These are phyloP conservation scores for Hirtodrosophila trivittata DNA, from an alignment of 2,888 invertebrate genomes.

Conservation along the genomic window DNA sequence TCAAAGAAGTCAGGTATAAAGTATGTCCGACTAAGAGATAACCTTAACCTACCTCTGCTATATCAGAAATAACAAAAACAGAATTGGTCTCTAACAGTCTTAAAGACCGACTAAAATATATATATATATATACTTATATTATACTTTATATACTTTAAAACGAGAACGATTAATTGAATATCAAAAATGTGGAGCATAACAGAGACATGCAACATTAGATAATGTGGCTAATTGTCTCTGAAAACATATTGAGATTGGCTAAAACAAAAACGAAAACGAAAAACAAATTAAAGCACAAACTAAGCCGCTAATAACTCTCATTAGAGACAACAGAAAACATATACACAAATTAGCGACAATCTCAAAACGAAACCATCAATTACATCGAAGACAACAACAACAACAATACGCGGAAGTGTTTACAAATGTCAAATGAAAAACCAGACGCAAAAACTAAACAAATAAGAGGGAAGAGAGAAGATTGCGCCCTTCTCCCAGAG, in stretches of 20 bases:
- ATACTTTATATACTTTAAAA: too few species aligned
- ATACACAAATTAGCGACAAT: slow-evolving; percentile 50
- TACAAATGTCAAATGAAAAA: slow-evolving; percentile 66
- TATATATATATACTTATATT: too few species aligned
- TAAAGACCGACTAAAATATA: too few species aligned
- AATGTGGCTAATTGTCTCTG: too few species aligned
- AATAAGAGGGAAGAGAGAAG: slow-evolving; percentile 8
- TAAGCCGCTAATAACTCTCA: slow-evolving; percentile 65
- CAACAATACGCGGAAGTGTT: slow-evolving; percentile 68
- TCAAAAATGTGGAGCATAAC: too few species aligned
- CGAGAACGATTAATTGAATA: too few species aligned
- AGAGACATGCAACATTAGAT: too few species aligned
- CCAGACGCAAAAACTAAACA: slow-evolving; percentile 17
- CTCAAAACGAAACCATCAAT: slow-evolving; percentile 66
- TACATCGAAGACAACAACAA: slow-evolving; percentile 36
- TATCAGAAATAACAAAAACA: too few species aligned
- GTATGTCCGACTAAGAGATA: too few species aligned
- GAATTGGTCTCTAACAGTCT: too few species aligned
- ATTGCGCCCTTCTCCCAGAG: slow-evolving; percentile 41
- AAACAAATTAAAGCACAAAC: slow-evolving; percentile 23
- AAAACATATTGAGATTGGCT: slow-evolving; percentile 15
- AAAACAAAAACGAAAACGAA: slow-evolving; percentile 7
- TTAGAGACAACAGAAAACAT: slow-evolving; percentile 59
- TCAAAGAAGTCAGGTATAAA: too few species aligned
- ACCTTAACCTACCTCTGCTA: too few species aligned